Percentiles rank a stretch among this genome's conserved stretches.
Conservation (phyloP, 2,113 vertebrate species). For the Nothobranchius furzeri region DNA sequence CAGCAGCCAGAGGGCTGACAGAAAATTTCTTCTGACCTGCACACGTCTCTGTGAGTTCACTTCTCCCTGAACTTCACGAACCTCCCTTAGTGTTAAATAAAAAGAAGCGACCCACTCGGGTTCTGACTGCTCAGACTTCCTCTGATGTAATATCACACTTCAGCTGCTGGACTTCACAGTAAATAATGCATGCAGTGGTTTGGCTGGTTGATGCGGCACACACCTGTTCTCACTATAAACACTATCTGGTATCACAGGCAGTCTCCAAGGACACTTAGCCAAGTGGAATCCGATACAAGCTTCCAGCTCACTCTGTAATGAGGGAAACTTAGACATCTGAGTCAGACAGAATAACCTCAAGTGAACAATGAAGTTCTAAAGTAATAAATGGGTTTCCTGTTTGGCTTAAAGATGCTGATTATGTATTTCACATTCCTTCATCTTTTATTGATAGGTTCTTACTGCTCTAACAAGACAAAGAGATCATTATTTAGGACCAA, state of each 20-base stretch:
- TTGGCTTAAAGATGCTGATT: not conserved
- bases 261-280: constrained; percentile 51
- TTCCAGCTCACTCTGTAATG: constrained; percentile 52
- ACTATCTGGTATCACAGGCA: constrained; percentile 60
- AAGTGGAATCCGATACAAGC: constrained; percentile 59
- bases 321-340: constrained; percentile 38
- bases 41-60: constrained; percentile 18
- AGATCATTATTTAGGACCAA: no score
- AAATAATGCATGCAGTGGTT: constrained; percentile 70
- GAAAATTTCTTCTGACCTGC: not conserved
- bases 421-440: not conserved
- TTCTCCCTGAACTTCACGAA: constrained; percentile 54
- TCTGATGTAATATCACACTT: constrained; percentile 43
- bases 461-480: not conserved
- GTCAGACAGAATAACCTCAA: not conserved
- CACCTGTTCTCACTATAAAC: constrained; percentile 60
- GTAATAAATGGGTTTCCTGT: not conserved
- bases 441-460: not conserved
- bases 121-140: constrained; percentile 47
- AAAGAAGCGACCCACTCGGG: constrained; percentile 54
- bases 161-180: constrained; percentile 40
- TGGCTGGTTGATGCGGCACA: constrained; percentile 39
- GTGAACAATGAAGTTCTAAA: not conserved
- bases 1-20: not conserved
- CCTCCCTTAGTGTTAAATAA: constrained; percentile 50